Evolutionary conservation across 2,888 invertebrate species (phyloP), one percentile per base, ranked within the genome.

Genomic region (Stenichneumon culpator): DNA sequence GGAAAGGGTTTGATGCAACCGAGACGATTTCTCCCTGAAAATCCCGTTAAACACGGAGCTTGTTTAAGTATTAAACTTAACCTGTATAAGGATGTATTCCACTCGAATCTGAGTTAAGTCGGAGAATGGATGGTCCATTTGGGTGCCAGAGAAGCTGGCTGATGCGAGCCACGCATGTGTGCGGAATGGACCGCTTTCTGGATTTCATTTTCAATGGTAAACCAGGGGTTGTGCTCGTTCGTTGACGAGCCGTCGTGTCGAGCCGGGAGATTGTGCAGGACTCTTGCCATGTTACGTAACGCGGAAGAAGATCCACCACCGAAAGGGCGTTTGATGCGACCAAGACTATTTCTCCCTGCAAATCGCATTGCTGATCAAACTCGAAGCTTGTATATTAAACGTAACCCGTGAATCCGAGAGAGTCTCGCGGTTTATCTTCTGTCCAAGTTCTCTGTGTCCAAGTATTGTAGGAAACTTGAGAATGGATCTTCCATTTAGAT

Each of bases 291-390:
- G 77, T 47, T 75, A 84, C 78, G 47, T 77, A 70, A 80, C 25
- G 50, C 28, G 32, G 3, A 36, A 81, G 2, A 28, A 28, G 28
- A 28, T 28, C 28, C 28, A 28, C 28, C 28, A 28, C 4, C 28
- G 4, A 28, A 4, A 28, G 28, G 28, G 4, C 28, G 28, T 28
- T 28, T 28, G 28, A 28, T 4, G 28, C 28, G 28, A 28, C 28
- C 28, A 28, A 28, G 4, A 28, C 28, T n/a, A 82, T 82, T 83
- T 68, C 90, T 92, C 90, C 91, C 92, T 91, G 91, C 91, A 92
- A 93, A 93, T 93, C 93, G 92, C 93, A 92, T 93, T 93, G 92
- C 90, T 93, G 93, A 94, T 94, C 93, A 94, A 94, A 94, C 93
- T 91, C 90, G 89, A 70, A 79, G 89, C 90, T 92, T 92, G 92